These are phyloP conservation scores for Octomys mimax DNA, from an alignment of 2,797 vertebrate species.

Conservation along the genomic window DNA sequence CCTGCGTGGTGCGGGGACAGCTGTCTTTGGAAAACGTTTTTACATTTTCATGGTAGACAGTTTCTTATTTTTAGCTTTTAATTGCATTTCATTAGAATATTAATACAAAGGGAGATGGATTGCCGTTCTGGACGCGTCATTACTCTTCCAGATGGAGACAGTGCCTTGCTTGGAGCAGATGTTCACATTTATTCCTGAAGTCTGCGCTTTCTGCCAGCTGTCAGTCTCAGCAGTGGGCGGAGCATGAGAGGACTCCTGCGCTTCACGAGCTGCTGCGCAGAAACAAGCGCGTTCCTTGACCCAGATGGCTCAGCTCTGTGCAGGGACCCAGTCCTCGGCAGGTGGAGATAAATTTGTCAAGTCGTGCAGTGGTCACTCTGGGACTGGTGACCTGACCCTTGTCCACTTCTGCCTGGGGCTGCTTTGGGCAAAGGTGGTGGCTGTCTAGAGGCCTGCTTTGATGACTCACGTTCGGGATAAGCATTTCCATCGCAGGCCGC, in stretches of 20 bases:
- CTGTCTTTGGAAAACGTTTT: background rate
- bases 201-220: background rate
- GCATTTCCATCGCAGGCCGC: fast-evolving
- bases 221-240: background rate
- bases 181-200: background rate
- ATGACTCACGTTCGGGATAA: fast-evolving
- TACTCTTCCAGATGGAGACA: background rate
- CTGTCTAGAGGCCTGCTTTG: background rate
- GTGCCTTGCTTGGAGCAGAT: background rate
- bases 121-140: background rate
- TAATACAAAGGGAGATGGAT: background rate
- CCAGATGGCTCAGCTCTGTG: fast-evolving
- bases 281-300: too few relatives aligned
- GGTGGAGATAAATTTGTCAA: fast-evolving
- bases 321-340: fast-evolving
- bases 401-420: fast-evolving
- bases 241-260: background rate
- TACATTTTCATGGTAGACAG: background rate
- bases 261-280: too few relatives aligned
- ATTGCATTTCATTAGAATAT: background rate
- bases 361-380: fast-evolving
- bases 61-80: conserved; percentile 37
- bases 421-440: background rate
- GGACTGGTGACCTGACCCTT: fast-evolving
- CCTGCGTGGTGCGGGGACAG: fast-evolving